Conservation (phyloP, 2,113 vertebrate species). For the Pachyramphus minor region DNA sequence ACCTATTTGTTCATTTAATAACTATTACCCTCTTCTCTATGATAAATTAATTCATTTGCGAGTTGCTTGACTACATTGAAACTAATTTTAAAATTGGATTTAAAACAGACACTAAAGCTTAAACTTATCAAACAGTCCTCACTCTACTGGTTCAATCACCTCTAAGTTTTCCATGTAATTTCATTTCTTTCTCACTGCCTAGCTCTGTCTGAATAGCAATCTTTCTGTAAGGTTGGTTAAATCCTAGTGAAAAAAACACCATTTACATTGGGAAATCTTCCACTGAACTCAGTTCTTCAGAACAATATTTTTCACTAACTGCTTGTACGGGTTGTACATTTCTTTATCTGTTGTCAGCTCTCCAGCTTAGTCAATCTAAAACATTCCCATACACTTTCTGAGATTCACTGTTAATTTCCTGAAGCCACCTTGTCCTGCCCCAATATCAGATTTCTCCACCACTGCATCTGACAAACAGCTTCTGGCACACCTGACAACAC, state of each 20-base stretch:
- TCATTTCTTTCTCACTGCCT: conserved; percentile 2
- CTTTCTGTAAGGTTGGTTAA: not conserved
- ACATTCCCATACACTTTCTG: not conserved
- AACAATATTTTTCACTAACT: not conserved
- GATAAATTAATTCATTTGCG: not conserved
- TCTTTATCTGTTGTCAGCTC: not conserved
- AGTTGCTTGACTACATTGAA: not conserved
- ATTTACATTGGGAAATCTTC: not conserved
- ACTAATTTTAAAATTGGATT: not conserved
- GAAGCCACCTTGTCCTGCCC: not conserved
- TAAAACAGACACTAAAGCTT: not conserved
- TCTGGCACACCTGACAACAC: not conserved
- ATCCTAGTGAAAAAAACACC: not conserved
- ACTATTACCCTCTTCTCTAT: not conserved
- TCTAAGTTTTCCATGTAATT: conserved; percentile 42
- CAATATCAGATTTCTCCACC: not conserved
- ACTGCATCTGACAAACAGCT: not conserved
- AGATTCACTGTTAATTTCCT: not conserved
- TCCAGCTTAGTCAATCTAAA: not conserved
- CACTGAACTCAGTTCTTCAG: not conserved
- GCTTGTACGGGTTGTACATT: not conserved
- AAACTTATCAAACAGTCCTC: not conserved
- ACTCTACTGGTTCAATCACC: conserved; percentile 4
- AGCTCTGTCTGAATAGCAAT: not conserved
- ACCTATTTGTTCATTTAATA: not conserved